These are phyloP conservation scores for Melanchra persicariae DNA, from an alignment of 2,888 invertebrate genomes.

Conservation along the genomic window DNA sequence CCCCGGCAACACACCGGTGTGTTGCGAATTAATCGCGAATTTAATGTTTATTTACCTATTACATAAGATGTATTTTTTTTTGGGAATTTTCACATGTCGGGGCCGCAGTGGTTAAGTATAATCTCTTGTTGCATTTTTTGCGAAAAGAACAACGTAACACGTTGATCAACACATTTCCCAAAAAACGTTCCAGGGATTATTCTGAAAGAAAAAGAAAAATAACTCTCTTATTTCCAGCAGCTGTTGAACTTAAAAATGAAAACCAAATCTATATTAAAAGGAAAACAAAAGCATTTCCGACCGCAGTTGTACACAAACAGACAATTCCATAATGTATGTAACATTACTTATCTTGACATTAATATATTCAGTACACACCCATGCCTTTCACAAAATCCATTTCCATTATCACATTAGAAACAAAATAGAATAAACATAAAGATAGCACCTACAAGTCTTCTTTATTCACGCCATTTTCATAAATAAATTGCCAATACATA, in stretches of 20 bases:
- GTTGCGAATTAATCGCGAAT: too few species aligned
- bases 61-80: too few species aligned
- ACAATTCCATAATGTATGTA: background rate
- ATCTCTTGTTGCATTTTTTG: background rate
- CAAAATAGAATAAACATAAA: conserved; percentile 5
- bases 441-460: conserved; percentile 1
- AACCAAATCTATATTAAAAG: background rate
- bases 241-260: background rate
- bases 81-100: too few species aligned
- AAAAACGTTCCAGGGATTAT: too few species aligned
- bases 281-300: conserved; percentile 1
- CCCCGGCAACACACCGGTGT: too few species aligned
- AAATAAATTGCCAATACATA: conserved; percentile 11
- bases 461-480: conserved; percentile 28
- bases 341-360: conserved; percentile 9
- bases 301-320: background rate
- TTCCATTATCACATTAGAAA: conserved; percentile 26
- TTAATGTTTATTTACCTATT: too few species aligned
- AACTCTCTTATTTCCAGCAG: too few species aligned
- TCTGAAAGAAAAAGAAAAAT: too few species aligned
- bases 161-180: too few species aligned
- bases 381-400: conserved; percentile 13
- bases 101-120: too few species aligned
- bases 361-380: conserved; percentile 19
- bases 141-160: too few species aligned